These are phyloP conservation scores for Gerris lacustris DNA, from an alignment of 2,888 invertebrate species.

Conservation along the genomic window DNA sequence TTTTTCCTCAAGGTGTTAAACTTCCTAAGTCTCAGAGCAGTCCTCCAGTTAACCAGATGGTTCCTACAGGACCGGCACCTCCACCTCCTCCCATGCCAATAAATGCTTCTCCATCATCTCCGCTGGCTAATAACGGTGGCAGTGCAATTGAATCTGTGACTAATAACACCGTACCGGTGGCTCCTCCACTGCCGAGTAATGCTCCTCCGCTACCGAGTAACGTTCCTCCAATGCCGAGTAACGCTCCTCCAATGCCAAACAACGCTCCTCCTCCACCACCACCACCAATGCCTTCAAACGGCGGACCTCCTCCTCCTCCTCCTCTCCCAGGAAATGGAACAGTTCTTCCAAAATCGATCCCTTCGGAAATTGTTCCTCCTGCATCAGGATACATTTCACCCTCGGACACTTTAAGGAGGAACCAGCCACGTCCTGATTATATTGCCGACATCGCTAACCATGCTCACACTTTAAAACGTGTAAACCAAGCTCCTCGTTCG, in stretches of 20 bases:
- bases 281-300: slow-evolving; percentile 20
- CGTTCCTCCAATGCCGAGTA: slow-evolving; percentile 15
- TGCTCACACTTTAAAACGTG: slow-evolving; percentile 19
- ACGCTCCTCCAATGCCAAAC: slow-evolving; percentile 12
- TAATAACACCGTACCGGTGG: background rate
- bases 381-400: background rate
- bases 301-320: background rate
- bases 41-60: slow-evolving; percentile 26
- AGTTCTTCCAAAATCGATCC: background rate
- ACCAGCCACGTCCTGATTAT: slow-evolving; percentile 18
- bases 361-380: background rate
- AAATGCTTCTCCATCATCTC: background rate
- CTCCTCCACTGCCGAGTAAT: slow-evolving; percentile 27
- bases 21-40: slow-evolving; percentile 26
- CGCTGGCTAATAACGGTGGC: background rate
- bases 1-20: slow-evolving; percentile 42
- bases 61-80: slow-evolving; percentile 35
- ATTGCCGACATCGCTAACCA: slow-evolving; percentile 21
- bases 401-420: background rate
- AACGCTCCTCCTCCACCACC: slow-evolving; percentile 20
- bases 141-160: background rate
- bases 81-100: slow-evolving; percentile 24
- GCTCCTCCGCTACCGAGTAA: slow-evolving; percentile 19
- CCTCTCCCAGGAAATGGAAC: background rate
- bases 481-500: slow-evolving; percentile 20